phyloP scores from a whole-genome alignment of 2,888 invertebrate genomes.

The Harmothoe impar region DNA sequence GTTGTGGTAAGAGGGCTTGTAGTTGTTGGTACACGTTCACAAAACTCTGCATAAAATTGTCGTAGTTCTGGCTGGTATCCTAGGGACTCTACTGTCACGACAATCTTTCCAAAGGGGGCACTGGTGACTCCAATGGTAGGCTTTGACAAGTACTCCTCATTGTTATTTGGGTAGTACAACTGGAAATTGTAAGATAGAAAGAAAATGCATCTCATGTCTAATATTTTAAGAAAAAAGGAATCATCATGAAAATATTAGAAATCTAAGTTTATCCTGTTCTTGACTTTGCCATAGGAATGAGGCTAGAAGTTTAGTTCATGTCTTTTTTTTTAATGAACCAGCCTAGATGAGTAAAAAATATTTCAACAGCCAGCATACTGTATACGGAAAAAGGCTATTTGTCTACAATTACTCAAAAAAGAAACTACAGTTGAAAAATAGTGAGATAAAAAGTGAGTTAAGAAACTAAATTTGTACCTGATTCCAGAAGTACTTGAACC shows the following conservation, averaged over 20 bases:
- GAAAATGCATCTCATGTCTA: background rate
- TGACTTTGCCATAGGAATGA: background rate
- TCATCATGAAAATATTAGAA: background rate
- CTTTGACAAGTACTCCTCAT: background rate
- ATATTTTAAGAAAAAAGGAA: no score
- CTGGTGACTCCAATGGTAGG: background rate
- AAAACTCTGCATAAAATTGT: conserved; percentile 31
- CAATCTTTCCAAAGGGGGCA: background rate
- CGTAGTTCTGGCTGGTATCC: background rate
- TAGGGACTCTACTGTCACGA: background rate
- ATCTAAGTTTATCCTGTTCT: background rate
- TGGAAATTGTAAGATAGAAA: background rate
- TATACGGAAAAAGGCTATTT: background rate
- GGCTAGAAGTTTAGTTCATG: no score
- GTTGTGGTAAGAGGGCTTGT: background rate
- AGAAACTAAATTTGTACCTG: background rate
- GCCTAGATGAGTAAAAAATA: no score
- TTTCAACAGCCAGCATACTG: background rate
- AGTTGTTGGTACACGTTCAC: background rate
- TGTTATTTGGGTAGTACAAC: conserved; percentile 30
- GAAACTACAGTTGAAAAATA: background rate
- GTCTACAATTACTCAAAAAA: background rate
- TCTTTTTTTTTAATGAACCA: no score
- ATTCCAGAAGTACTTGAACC: conserved; percentile 54
- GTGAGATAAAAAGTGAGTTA: no score